These are phyloP conservation scores for Pelagia noctiluca DNA, from an alignment of 30 jellyfish, hydroid and myxozoan genomes.

Conservation along the genomic window DNA sequence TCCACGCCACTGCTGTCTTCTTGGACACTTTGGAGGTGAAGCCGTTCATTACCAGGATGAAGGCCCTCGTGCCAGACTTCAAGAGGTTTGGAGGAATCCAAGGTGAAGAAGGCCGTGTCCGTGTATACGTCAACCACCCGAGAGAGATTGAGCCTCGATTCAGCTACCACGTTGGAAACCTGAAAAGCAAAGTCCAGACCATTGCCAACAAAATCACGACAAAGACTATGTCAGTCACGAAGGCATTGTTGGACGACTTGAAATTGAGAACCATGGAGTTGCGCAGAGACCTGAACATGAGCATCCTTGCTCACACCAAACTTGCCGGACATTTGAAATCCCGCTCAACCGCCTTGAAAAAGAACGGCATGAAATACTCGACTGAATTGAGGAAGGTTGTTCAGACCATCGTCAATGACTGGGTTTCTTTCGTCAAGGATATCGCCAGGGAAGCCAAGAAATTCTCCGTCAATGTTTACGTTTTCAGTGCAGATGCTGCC, in stretches of 20 bases:
- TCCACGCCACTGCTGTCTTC: slow-evolving; percentile 61
- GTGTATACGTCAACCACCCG: slow-evolving; percentile 61
- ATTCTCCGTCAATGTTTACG: not conserved
- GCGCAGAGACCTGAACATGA: slow-evolving; percentile 59
- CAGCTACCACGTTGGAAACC: slow-evolving; percentile 51
- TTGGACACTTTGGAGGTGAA: slow-evolving; percentile 67
- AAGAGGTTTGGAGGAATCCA: slow-evolving; percentile 61
- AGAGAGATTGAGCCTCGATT: slow-evolving; percentile 73
- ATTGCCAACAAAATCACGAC: slow-evolving; percentile 42
- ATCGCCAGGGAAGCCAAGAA: slow-evolving; percentile 3
- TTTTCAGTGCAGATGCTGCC: slow-evolving; percentile 30
- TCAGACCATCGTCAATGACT: not conserved
- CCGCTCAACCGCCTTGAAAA: slow-evolving; percentile 18
- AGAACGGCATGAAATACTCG: not conserved
- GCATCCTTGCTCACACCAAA: slow-evolving; percentile 51
- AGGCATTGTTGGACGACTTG: slow-evolving; percentile 43
- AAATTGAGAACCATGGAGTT: slow-evolving; percentile 65
- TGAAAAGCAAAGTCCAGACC: slow-evolving; percentile 13
- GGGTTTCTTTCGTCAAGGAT: not conserved
- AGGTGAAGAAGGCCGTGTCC: slow-evolving; percentile 47
- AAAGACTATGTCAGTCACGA: slow-evolving; percentile 24
- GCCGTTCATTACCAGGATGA: slow-evolving; percentile 18
- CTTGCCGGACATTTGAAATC: slow-evolving; percentile 51
- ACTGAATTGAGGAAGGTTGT: slow-evolving; percentile 7
- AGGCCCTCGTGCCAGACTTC: slow-evolving; percentile 36